Percentiles rank a stretch among this genome's conserved stretches.
phyloP scores from a whole-genome alignment of 2,888 invertebrate species.

The Cartodere bifasciata region DNA sequence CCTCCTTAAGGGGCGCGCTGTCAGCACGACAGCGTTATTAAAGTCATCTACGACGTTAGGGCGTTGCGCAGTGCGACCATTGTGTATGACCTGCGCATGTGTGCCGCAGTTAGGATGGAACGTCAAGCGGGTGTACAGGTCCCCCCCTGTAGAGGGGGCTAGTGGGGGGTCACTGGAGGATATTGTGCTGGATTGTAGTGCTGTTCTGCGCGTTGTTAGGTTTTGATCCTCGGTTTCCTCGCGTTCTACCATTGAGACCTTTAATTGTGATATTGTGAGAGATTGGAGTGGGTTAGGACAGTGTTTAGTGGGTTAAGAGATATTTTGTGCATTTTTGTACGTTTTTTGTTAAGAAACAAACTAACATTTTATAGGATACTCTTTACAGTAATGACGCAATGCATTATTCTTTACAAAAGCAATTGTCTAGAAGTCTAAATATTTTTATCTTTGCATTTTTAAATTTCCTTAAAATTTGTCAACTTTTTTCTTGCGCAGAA shows the following conservation, averaged over 20 bases:
- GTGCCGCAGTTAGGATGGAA: constrained; percentile 89
- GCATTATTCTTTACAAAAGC: too few relatives aligned
- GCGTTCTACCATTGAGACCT: constrained; percentile 75
- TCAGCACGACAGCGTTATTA: constrained; percentile 87
- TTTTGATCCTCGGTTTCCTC: constrained; percentile 68
- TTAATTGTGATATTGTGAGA: too few relatives aligned
- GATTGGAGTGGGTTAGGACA: too few relatives aligned
- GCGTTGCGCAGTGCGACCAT: constrained; percentile 80
- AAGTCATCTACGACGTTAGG: constrained; percentile 90
- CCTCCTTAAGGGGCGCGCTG: constrained; percentile 68
- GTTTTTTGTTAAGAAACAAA: too few relatives aligned
- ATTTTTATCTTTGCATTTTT: too few relatives aligned
- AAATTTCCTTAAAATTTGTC: too few relatives aligned
- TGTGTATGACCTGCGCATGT: constrained; percentile 83
- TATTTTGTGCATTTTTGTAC: too few relatives aligned
- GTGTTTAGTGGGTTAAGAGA: too few relatives aligned
- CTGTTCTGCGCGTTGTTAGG: constrained; percentile 52
- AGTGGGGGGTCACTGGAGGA: constrained; percentile 21
- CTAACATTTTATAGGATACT: too few relatives aligned
- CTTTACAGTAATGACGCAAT: too few relatives aligned
- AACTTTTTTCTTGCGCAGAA: too few relatives aligned
- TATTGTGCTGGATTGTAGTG: constrained; percentile 35
- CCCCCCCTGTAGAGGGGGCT: constrained; percentile 37
- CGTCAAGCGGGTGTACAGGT: constrained; percentile 56
- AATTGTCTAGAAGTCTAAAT: too few relatives aligned